Base-by-base conservation (phyloP, 2,797 vertebrate genomes). In the Babyrousa celebensis region DNA sequence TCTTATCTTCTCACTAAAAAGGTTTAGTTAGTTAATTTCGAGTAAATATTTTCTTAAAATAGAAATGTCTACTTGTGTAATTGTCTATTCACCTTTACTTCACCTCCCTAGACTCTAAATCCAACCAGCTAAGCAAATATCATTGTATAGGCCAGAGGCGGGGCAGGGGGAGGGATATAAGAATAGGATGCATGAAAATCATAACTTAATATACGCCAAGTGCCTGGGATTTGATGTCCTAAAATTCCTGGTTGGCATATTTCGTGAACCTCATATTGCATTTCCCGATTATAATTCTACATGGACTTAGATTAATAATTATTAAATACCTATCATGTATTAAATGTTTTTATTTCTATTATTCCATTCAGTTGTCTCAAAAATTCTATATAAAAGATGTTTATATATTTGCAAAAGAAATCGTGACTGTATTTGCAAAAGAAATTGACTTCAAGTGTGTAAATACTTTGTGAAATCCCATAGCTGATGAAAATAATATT, bases 391-490 rank as follows among this genome's bases (percentile, higher is more conserved):
- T 25, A 6, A 67, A 82, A 85, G 10, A 88, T 23, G 6, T 18
- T 79, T 93, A 78, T 27, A 68, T 15, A 68, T 92, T 78, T 89
- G 18, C 18, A 70, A 96, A 84, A 93, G 32, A 72, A 94, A 48
- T 77, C 65, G 36, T 36, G 36, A 36, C n/a, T 89, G n/a, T 15
- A 68, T 92, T 78, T 89, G 21, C 18, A 70, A 96, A 84, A 93
- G 32, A 72, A 94, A 84, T 29, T 21, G 43, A 12, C 27, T 84
- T 77, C 65, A 75, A 91, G 63, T 0, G 2, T 8, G 32, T 79
- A 78, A 89, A 17, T 48, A 29, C 27, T 43, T 78, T 80, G 92
- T 74, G 58, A 78, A 82, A 92, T 82, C 20, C 16, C 48, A 77
- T 12, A 80, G 60, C 25, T 67, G 25, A 20, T 52, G 56, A 92